Evolutionary conservation across 2,888 invertebrate genomes (phyloP).

Genomic region (Colostygia pectinataria): DNA sequence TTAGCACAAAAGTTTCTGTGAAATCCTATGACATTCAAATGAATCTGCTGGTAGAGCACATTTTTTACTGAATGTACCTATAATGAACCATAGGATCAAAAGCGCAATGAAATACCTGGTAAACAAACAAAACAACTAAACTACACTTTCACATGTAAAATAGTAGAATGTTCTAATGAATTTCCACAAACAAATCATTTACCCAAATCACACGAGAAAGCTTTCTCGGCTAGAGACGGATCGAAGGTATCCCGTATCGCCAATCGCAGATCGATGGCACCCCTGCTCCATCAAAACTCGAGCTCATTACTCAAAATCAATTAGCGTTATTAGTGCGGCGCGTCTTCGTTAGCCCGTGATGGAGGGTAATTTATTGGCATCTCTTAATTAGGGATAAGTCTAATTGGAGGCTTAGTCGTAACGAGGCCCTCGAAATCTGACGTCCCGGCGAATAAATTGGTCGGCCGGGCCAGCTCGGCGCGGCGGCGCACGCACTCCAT

Average conservation of each 20-base stretch:
- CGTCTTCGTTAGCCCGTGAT: constrained; percentile 83
- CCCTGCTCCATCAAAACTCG: constrained; percentile 80
- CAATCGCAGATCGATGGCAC: constrained; percentile 59
- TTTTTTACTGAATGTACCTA: no score
- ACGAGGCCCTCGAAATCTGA: constrained; percentile 84
- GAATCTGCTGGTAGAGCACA: no score
- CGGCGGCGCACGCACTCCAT: constrained; percentile 64
- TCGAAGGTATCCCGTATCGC: constrained; percentile 20
- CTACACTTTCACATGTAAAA: background rate
- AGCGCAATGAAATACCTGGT: no score
- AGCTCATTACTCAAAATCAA: constrained; percentile 84
- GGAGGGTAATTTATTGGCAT: constrained; percentile 85
- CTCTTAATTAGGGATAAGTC: constrained; percentile 85
- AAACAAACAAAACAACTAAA: no score
- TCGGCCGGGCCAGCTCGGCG: constrained; percentile 54
- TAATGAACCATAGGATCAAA: no score
- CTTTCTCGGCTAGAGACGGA: background rate
- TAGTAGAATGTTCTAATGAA: background rate
- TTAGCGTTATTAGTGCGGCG: constrained; percentile 82
- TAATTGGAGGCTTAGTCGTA: constrained; percentile 84
- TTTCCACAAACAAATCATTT: background rate
- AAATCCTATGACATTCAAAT: no score
- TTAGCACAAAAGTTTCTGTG: no score
- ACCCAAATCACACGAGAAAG: background rate
- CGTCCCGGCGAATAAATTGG: constrained; percentile 81